Evolutionary conservation across 2,113 vertebrate species (phyloP), one percentile per base, ranked within the genome.

Genomic region (Gasterosteus aculeatus): DNA sequence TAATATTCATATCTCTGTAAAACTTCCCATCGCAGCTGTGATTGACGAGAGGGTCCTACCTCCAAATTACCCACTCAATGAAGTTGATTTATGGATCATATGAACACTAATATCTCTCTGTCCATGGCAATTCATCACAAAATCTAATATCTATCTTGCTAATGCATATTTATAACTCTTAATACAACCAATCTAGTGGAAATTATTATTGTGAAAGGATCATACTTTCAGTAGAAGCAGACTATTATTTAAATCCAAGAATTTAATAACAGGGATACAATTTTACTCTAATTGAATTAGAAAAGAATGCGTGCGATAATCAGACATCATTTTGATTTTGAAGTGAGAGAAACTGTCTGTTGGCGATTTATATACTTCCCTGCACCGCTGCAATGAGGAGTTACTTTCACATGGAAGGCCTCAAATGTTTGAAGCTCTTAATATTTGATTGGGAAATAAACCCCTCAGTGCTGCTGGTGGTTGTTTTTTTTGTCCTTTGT

Each of bases 401-500:
- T 77, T 80, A 49, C 61, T 74, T 67, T 66, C 69, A 66, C 63
- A 77, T 47, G 42, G 61, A 71, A 83, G 62, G 77, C 46, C 75
- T 79, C 69, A 61, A 80, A 69, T 78, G 49, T 72, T 75, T 78
- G 79, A 86, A 71, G 51, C 66, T 66, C 59, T 81, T 71, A 83
- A 76, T 81, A 83, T 81, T 71, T 86, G 44, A 84, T 81, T 56
- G 69, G 71, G 78, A 81, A 75, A 77, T 68, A 78, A 85, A 81
- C 68, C 77, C 67, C 41, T 58, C 3, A 5, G 59, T 15, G 62
- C 62, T 68, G 70, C 80, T 61, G 29, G 58, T 69, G 65, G 56
- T 62, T 59, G 69, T 68, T 5, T 76, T 84, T 87, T 74, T 65
- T 29, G 53, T 72, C 59, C 78, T 80, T 66, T 65, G 62, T 54